Percentiles rank a stretch among this genome's conserved stretches.
Conservation (phyloP, 2,888 invertebrate species). For the Zele albiditarsus region DNA sequence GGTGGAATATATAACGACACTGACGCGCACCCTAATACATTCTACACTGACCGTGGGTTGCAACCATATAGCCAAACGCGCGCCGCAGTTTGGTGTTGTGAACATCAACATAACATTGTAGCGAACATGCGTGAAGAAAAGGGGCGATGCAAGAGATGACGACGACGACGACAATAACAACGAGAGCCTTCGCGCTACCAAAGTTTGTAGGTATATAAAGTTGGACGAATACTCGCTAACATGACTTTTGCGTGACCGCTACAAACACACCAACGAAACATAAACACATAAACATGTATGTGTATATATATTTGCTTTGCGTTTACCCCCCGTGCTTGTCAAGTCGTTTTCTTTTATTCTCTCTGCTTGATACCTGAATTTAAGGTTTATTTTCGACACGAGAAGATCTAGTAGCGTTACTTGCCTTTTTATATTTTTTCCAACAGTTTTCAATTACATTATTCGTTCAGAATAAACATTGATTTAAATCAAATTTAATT, state of each 20-base stretch:
- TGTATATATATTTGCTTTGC: not conserved
- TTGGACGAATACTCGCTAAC: conserved; percentile 61
- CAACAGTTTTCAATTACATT: no score
- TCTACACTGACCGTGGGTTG: conserved; percentile 32
- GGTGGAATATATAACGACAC: conserved; percentile 5
- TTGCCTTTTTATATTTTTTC: not conserved
- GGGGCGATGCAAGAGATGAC: not conserved
- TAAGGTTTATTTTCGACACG: conserved; percentile 13
- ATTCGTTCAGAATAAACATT: no score
- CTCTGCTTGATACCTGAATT: not conserved
- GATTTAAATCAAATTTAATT: no score
- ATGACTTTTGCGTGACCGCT: conserved; percentile 67
- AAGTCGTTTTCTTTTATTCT: not conserved
- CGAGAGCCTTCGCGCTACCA: not conserved
- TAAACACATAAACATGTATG: not conserved
- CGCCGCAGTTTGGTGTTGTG: conserved; percentile 12
- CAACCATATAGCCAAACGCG: not conserved
- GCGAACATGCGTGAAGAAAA: not conserved
- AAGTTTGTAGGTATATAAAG: conserved; percentile 10
- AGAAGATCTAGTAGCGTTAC: not conserved
- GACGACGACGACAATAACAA: no score
- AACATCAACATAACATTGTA: not conserved
- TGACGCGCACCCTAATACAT: conserved; percentile 49
- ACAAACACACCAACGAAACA: not conserved
- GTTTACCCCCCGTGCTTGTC: not conserved